A percentile compares a stretch with the other conserved stretches of the same genome.
phyloP scores from a whole-genome alignment of 2,113 vertebrate species.

The Austrofundulus limnaeus region DNA sequence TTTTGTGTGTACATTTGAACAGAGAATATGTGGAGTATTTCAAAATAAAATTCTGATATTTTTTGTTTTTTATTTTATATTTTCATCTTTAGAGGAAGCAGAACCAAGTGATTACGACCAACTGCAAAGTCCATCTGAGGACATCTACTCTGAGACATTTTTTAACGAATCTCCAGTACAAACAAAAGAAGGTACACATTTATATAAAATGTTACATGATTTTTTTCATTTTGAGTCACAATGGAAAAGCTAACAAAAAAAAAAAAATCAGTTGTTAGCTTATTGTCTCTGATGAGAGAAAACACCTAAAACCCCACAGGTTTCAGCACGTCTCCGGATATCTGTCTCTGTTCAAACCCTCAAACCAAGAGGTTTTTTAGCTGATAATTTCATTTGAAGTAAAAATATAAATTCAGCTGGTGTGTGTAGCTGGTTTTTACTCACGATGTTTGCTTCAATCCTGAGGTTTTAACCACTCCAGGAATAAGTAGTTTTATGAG shows the following conservation, averaged over 20 bases:
- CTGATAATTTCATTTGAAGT: no score
- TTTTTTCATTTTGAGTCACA: not conserved
- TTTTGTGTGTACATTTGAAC: not conserved
- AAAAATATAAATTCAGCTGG: no score
- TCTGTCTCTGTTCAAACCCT: not conserved
- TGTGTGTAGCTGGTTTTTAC: no score
- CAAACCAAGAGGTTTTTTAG: no score
- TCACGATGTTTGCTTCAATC: no score
- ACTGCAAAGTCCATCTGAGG: conserved; percentile 43
- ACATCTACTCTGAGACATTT: conserved; percentile 55
- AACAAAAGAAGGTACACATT: conserved; percentile 38
- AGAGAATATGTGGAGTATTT: not conserved
- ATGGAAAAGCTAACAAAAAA: not conserved
- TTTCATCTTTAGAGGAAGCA: conserved; percentile 49
- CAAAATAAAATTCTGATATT: not conserved
- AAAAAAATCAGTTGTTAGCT: not conserved
- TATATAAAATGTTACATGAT: not conserved
- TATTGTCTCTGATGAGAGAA: no score
- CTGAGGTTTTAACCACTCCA: no score
- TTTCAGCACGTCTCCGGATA: not conserved
- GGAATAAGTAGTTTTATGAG: no score
- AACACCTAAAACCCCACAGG: not conserved
- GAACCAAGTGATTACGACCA: conserved; percentile 34
- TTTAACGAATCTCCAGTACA: fast-evolving
- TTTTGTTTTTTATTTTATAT: conserved; percentile 15